phyloP scores from a whole-genome alignment of 1,140 invertebrate species.

The Macrostomum lignano region DNA sequence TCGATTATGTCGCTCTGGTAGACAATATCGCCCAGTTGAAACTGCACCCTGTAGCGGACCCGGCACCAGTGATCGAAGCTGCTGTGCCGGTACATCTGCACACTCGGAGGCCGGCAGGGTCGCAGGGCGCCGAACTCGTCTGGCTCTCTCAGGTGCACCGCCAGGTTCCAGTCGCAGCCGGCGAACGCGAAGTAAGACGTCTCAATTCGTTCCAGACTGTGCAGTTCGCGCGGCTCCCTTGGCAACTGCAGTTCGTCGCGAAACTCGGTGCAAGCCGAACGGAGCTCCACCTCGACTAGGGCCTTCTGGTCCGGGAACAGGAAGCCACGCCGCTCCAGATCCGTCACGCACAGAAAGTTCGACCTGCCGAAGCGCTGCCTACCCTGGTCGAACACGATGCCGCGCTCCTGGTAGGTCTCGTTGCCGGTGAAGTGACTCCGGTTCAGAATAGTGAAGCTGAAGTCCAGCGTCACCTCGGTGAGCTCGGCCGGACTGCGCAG shows the following conservation, averaged over 20 bases:
- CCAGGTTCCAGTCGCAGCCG: constrained; percentile 58
- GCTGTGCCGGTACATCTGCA: constrained; percentile 43
- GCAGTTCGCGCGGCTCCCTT: constrained; percentile 18
- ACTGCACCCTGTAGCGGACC: constrained; percentile 38
- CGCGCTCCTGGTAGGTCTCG: constrained; percentile 47
- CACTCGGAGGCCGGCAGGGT: constrained; percentile 31
- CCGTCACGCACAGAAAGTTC: constrained; percentile 45
- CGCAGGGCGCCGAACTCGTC: constrained; percentile 23
- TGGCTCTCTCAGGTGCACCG: constrained; percentile 35
- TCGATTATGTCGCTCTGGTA: constrained; percentile 47
- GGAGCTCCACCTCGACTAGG: constrained; percentile 46
- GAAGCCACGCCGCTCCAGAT: constrained; percentile 44
- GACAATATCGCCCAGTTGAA: constrained; percentile 41
- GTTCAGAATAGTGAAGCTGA: constrained; percentile 51
- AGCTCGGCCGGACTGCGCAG: constrained; percentile 43
- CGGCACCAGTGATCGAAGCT: constrained; percentile 51
- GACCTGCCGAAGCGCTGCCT: constrained; percentile 45
- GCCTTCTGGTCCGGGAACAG: constrained; percentile 54
- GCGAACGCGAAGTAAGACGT: constrained; percentile 44
- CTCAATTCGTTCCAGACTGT: constrained; percentile 26
- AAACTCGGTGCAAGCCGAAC: constrained; percentile 44
- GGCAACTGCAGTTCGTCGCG: constrained; percentile 39
- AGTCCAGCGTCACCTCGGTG: constrained; percentile 38
- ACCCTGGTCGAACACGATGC: constrained; percentile 40
- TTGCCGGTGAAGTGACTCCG: constrained; percentile 55